phyloP scores from a whole-genome alignment of 2,113 vertebrate genomes.

The Microcebus ravelobensis region DNA sequence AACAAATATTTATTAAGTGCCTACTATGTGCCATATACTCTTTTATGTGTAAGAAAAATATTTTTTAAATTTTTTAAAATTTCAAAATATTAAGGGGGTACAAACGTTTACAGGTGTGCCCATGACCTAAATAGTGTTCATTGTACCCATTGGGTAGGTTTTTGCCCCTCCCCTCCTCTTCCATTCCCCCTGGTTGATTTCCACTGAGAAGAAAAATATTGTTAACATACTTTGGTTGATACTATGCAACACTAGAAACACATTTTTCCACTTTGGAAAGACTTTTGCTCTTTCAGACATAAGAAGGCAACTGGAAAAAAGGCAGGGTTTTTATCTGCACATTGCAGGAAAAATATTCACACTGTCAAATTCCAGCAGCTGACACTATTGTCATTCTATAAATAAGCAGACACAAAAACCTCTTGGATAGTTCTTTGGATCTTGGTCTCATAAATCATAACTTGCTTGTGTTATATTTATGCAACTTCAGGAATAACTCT shows the following conservation, averaged over 20 bases:
- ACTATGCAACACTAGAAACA: background rate
- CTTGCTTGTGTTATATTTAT: conserved; percentile 82
- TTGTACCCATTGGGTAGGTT: too few species aligned
- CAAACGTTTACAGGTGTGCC: too few species aligned
- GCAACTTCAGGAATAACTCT: conserved; percentile 56
- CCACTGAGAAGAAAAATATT: background rate
- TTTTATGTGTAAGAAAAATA: background rate
- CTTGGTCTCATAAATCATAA: conserved; percentile 82
- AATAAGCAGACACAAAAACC: background rate
- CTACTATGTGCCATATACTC: background rate
- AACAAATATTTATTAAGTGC: conserved; percentile 51
- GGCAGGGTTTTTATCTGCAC: background rate
- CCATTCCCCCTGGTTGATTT: too few species aligned
- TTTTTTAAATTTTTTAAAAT: too few species aligned
- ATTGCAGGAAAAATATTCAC: background rate
- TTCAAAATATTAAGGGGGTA: too few species aligned
- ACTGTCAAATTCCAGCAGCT: background rate
- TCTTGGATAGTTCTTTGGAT: background rate
- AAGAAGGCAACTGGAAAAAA: background rate
- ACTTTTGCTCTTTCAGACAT: background rate
- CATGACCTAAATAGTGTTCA: too few species aligned
- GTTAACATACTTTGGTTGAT: background rate
- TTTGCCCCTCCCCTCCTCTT: too few species aligned
- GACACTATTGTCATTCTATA: background rate
- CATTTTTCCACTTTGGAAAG: conserved; percentile 7